These are phyloP conservation scores for Orgyia antiqua DNA, from an alignment of 2,888 invertebrate genomes.

Conservation along the genomic window DNA sequence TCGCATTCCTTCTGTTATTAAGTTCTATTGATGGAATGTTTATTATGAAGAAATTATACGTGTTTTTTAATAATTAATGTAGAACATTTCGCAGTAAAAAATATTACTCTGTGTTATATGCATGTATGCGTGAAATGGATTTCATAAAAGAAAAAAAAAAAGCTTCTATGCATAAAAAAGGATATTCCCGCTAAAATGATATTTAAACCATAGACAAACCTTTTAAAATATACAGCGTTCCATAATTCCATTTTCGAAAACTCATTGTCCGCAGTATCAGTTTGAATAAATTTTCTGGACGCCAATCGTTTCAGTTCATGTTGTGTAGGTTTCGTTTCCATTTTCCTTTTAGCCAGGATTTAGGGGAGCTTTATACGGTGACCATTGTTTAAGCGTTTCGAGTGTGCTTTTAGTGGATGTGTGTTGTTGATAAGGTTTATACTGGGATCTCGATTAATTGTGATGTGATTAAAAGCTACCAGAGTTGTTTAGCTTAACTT, in stretches of 20 bases:
- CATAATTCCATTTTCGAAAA: conserved; percentile 18
- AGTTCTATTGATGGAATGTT: too few species aligned
- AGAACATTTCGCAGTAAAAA: too few species aligned
- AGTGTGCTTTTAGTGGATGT: conserved; percentile 44
- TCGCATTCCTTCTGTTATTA: too few species aligned
- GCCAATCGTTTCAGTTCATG: conserved; percentile 18
- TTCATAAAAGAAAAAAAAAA: too few species aligned
- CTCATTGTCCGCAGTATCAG: conserved; percentile 16
- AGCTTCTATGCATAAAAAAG: too few species aligned
- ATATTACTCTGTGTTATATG: too few species aligned
- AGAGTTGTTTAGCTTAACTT: too few species aligned
- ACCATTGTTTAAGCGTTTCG: conserved; percentile 41
- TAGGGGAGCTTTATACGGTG: conserved; percentile 40
- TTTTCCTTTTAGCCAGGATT: conserved; percentile 43
- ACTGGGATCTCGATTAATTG: conserved; percentile 35
- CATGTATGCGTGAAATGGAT: too few species aligned
- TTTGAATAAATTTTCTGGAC: conserved; percentile 31
- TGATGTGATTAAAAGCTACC: conserved; percentile 21
- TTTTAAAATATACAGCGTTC: conserved; percentile 2
- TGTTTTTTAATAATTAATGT: too few species aligned
- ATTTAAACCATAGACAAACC: conserved; percentile 11
- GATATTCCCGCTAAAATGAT: too few species aligned
- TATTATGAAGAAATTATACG: too few species aligned
- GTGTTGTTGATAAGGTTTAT: conserved; percentile 40
- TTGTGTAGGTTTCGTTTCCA: conserved; percentile 35